Evolutionary conservation across 1,140 invertebrate species (phyloP).

Genomic region (Popillia japonica): DNA sequence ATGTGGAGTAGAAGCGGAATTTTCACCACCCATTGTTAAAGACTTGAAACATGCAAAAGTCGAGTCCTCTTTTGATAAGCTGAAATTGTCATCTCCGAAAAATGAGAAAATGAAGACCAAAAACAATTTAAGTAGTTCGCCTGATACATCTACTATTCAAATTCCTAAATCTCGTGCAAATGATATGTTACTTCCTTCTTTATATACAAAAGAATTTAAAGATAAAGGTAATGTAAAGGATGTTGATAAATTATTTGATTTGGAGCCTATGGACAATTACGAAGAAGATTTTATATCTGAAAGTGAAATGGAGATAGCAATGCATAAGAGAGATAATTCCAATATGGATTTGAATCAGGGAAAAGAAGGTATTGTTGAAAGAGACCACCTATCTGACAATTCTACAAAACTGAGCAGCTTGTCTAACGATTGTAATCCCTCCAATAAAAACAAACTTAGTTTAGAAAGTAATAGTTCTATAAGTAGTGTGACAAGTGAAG

Average conservation of each 20-base stretch:
- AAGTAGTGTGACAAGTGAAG: constrained; percentile 34
- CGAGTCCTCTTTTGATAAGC: constrained; percentile 39
- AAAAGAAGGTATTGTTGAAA: neutral
- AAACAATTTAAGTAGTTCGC: constrained; percentile 43
- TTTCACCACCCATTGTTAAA: constrained; percentile 41
- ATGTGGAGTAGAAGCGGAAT: constrained; percentile 23
- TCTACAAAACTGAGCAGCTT: neutral
- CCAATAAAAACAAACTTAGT: neutral
- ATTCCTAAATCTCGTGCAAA: constrained; percentile 51
- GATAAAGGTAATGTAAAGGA: constrained; percentile 51
- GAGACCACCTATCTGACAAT: neutral
- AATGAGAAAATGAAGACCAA: constrained; percentile 52
- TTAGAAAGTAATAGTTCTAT: neutral
- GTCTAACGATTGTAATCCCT: neutral
- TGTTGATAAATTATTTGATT: constrained; percentile 50
- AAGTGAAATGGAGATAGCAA: constrained; percentile 43
- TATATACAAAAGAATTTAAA: constrained; percentile 55
- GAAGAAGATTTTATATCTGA: constrained; percentile 56
- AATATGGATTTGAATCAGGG: neutral
- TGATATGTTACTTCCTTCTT: constrained; percentile 55
- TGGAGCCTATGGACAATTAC: constrained; percentile 47
- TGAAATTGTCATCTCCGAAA: constrained; percentile 47
- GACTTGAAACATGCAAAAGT: constrained; percentile 37
- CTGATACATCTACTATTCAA: constrained; percentile 50
- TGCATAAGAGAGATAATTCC: constrained; percentile 30